Base-by-base conservation (phyloP, 2,113 vertebrate species). In the Pelvicachromis taeniatus region DNA sequence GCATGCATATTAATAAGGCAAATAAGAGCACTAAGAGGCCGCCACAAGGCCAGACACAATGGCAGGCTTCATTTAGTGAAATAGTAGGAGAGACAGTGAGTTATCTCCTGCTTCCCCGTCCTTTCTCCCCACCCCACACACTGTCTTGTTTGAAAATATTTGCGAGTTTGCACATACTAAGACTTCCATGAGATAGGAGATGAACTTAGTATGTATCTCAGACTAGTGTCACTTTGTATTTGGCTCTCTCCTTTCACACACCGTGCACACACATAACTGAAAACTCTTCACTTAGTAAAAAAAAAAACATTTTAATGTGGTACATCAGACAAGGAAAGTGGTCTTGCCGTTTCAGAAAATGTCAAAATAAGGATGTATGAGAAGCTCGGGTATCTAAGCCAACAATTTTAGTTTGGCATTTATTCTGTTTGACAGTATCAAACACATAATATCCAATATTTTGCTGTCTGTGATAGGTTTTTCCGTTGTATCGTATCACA, bases 1-100 rank as follows among this genome's bases (percentile, higher is more conserved):
- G 94, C 93, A 95, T 96, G 94, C 93, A 95, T 95, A 95, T 96
- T 96, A 96, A 96, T 96, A 95, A 95, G 91, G 84, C 85, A 92
- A 92, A 95, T 93, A 93, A 92, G 92, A 92, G 86, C 92, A 91
- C 87, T 82, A 86, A 89, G 90, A 94, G 87, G 87, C 91, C 45
- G 77, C 91, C 87, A 85, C 86, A 81, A 89, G 91, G 88, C 92
- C 90, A 86, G 85, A 77, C 88, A 82, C 92, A 91, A 83, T 90
- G 88, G 88, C 93, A 88, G 89, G 68, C 88, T 93, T 93, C 86
- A 87, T 95, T 95, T 95, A 95, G 79, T 85, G 68, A 88, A 81
- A 88, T 80, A 78, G 54, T 29, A 40, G 82, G 21, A 79, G 61
- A 85, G 78, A 70, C 19, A 52, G 65, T 16, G 68, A 79, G 61